Base-by-base conservation (phyloP, 1,140 invertebrate species). In the Homalodisca vitripennis region DNA sequence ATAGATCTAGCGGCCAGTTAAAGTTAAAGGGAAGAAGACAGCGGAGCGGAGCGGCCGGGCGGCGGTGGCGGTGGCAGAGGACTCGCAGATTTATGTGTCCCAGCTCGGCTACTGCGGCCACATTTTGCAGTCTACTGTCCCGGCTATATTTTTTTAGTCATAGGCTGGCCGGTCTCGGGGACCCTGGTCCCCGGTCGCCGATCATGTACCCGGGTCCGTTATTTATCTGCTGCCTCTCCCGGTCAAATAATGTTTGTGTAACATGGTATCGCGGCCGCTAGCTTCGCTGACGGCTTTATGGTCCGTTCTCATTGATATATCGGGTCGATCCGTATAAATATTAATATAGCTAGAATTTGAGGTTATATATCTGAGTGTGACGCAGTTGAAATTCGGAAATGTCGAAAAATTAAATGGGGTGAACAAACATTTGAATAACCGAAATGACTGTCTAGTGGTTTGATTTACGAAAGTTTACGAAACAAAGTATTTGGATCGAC, bases 231-330 rank as follows among this genome's bases (percentile, higher is more conserved):
- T 51, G 48, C n/a, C n/a, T 51, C n/a, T 22, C 48, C 48, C 48
- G 48, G 14, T 51, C 48, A 51, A 51, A 51, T 51, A 51, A 51
- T 51, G 48, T 22, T 20, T 51, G 48, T 51, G n/a, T n/a, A n/a
- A n/a, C n/a, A n/a, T n/a, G n/a, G n/a, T n/a, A n/a, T n/a, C n/a
- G 22, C 17, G 14, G 14, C n/a, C 14, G 14, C 22, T 20, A 3
- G 48, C n/a, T 14, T 51, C 48, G 3, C 22, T 22, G 48, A 51
- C 48, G 48, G 48, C 6, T 51, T 51, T 51, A 51, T 51, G 48
- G 22, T 3, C 22, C 14, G 3, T 22, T 22, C 14, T 3, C 14
- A 20, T 51, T 51, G 48, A 51, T 51, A 12, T 51, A 20, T 51
- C 3, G 48, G n/a, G n/a, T 14, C 48, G 48, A n/a, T 51, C n/a